phyloP scores from a whole-genome alignment of 2,113 vertebrate species.

The Phylloscopus trochilus region DNA sequence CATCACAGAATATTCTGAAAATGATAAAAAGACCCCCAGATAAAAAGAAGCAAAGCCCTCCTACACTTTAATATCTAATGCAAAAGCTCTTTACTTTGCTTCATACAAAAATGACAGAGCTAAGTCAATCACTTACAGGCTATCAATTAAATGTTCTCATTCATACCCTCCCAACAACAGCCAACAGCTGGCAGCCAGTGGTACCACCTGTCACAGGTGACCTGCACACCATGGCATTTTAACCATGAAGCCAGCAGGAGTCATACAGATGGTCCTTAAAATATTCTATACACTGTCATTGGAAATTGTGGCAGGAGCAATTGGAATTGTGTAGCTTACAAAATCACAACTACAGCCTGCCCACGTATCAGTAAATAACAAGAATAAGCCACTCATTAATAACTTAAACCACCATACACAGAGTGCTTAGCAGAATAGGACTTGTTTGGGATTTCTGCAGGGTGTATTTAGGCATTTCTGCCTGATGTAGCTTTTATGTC shows the following conservation, averaged over 20 bases:
- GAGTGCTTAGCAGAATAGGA: background rate
- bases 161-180: background rate
- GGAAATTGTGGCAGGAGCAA: background rate
- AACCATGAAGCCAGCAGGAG: background rate
- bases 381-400: background rate
- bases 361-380: background rate
- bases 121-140: background rate
- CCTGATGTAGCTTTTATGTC: background rate
- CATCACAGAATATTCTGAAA: background rate
- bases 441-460: background rate
- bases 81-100: background rate
- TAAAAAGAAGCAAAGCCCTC: background rate
- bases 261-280: background rate
- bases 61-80: background rate
- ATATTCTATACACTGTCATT: background rate
- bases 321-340: background rate
- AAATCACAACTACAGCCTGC: background rate
- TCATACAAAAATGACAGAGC: background rate
- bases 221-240: background rate
- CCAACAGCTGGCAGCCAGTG: background rate
- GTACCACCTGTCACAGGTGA: background rate
- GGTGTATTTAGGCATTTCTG: background rate
- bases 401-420: background rate
- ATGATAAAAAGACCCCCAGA: background rate
- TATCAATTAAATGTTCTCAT: background rate